phyloP scores from a whole-genome alignment of 2,888 invertebrate species.

The Magallana nippona region DNA sequence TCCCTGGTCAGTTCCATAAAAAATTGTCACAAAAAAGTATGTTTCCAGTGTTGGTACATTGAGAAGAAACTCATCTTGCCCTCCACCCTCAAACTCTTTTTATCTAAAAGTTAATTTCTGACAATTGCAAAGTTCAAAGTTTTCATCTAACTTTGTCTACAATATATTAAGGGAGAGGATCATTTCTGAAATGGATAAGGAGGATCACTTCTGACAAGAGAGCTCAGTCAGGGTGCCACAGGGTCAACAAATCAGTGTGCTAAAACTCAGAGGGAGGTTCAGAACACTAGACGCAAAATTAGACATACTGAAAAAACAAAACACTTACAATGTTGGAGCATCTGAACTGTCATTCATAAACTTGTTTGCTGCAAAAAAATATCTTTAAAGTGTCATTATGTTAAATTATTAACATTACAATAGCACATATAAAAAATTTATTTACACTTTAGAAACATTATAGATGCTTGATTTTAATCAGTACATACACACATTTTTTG shows the following conservation, averaged over 20 bases:
- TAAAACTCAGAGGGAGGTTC: not conserved
- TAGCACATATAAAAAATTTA: not conserved
- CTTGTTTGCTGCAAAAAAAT: constrained; percentile 66
- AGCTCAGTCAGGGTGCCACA: not conserved
- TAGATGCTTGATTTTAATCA: not conserved
- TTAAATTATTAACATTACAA: not conserved
- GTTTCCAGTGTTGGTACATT: no score
- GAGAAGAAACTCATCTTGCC: no score
- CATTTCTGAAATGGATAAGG: not conserved
- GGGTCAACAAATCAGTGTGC: constrained; percentile 1
- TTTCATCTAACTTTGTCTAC: no score
- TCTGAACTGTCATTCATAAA: constrained; percentile 65
- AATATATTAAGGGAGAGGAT: not conserved
- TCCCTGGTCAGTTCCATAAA: no score
- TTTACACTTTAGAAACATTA: no score
- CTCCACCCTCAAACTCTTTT: no score
- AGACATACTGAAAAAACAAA: not conserved
- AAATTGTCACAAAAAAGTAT: no score
- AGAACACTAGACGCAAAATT: not conserved
- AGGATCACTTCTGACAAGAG: not conserved
- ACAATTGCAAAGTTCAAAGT: no score
- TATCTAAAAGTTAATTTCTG: no score
- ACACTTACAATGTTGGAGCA: constrained; percentile 73
- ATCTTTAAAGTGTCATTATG: not conserved
- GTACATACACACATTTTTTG: not conserved